Conservation (phyloP, 2,888 invertebrate genomes). For the Crematogaster levior region DNA sequence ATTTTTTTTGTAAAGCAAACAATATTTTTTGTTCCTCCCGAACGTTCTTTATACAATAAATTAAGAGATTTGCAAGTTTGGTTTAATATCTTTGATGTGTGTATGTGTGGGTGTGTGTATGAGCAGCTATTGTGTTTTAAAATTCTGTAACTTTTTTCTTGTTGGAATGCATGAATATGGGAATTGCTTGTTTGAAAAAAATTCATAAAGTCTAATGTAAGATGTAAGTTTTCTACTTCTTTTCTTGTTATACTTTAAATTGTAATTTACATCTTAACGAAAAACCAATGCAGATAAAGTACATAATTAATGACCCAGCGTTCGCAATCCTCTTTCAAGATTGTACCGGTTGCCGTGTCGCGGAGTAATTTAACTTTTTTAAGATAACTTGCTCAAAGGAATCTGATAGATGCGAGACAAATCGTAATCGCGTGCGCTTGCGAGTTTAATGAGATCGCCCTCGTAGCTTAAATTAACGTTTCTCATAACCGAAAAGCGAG, state of each 20-base stretch:
- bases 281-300: slow-evolving; percentile 32
- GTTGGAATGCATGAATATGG: neutral
- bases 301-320: slow-evolving; percentile 37
- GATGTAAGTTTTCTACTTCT: neutral
- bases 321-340: slow-evolving; percentile 30
- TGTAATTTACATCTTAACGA: slow-evolving; percentile 30
- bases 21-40: neutral
- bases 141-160: neutral
- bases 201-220: neutral
- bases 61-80: neutral
- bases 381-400: slow-evolving; percentile 30
- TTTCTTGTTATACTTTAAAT: neutral
- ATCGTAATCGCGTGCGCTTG: slow-evolving; percentile 44
- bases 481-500: slow-evolving; percentile 16
- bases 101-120: too few relatives aligned
- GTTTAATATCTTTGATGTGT: neutral
- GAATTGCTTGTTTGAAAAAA: neutral
- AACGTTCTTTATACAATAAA: neutral
- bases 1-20: neutral
- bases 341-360: slow-evolving; percentile 17
- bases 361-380: slow-evolving; percentile 38
- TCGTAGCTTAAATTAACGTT: slow-evolving; percentile 23
- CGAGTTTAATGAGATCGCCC: slow-evolving; percentile 36
- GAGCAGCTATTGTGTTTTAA: neutral
- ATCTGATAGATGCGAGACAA: slow-evolving; percentile 40